phyloP scores from a whole-genome alignment of 23 tunicate species.

The Styela clava region DNA sequence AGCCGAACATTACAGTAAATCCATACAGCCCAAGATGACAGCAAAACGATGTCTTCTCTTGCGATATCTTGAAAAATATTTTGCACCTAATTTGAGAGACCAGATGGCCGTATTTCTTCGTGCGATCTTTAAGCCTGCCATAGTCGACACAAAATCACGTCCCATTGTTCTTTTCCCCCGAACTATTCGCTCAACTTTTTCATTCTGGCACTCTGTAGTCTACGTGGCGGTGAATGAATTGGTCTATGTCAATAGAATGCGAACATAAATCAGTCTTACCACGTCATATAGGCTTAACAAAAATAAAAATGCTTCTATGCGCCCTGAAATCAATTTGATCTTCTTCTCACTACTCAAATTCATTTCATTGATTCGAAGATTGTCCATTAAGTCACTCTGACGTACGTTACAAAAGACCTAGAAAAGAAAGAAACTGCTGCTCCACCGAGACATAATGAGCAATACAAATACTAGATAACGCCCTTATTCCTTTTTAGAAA shows the following conservation, averaged over 20 bases:
- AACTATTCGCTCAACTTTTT: background rate
- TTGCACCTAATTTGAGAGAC: slow-evolving; percentile 23
- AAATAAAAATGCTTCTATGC: background rate
- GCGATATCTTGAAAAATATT: slow-evolving; percentile 27
- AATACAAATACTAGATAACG: background rate
- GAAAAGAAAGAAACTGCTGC: background rate
- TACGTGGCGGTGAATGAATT: background rate
- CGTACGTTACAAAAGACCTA: background rate
- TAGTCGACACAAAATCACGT: slow-evolving; percentile 34
- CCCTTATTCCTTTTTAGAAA: slow-evolving; percentile 1
- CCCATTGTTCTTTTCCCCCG: slow-evolving; percentile 6
- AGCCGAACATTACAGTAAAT: background rate
- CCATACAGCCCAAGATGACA: background rate
- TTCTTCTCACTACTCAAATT: background rate
- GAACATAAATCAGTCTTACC: background rate
- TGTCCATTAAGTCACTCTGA: background rate
- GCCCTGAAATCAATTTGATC: background rate
- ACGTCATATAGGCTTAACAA: background rate
- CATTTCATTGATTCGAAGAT: background rate
- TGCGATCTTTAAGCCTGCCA: slow-evolving; percentile 14
- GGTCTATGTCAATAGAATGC: background rate
- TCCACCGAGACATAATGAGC: background rate
- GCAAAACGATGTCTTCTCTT: slow-evolving; percentile 3
- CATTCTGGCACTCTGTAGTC: background rate
- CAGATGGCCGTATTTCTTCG: slow-evolving; percentile 14